Evolutionary conservation across 1,140 invertebrate species (phyloP).

Genomic region (Zaprionus camerounensis): DNA sequence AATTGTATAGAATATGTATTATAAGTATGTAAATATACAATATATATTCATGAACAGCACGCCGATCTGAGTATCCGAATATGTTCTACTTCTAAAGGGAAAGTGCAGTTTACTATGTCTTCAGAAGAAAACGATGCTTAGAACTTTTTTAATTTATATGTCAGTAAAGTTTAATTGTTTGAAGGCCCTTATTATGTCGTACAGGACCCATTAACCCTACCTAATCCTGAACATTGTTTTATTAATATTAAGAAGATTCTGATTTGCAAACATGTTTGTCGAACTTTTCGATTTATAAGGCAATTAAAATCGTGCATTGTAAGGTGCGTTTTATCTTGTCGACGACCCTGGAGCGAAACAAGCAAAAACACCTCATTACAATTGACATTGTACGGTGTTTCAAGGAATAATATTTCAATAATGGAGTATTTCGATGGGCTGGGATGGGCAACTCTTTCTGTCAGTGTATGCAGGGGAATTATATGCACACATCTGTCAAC

Average conservation of each 20-base stretch:
- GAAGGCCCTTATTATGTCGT: neutral
- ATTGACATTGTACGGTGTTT: neutral
- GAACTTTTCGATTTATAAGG: neutral
- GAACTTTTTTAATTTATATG: too few relatives aligned
- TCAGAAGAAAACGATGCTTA: too few relatives aligned
- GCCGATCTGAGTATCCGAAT: too few relatives aligned
- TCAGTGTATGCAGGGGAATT: neutral
- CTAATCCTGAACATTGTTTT: neutral
- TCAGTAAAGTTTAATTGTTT: too few relatives aligned
- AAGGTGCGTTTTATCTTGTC: neutral
- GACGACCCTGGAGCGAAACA: neutral
- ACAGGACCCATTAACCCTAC: neutral
- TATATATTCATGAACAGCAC: neutral
- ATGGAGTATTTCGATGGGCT: neutral
- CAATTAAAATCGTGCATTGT: slow-evolving; percentile 2
- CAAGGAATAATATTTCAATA: neutral
- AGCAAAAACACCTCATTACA: neutral
- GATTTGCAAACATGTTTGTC: neutral
- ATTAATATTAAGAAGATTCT: neutral
- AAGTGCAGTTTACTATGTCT: too few relatives aligned
- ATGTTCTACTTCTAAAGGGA: too few relatives aligned
- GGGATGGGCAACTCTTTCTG: neutral
- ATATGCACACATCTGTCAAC: slow-evolving; percentile 8
- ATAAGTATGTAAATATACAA: neutral
- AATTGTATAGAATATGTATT: too few relatives aligned